These are phyloP conservation scores for Eupithecia dodoneata DNA, from an alignment of 2,888 invertebrate species.

Conservation along the genomic window DNA sequence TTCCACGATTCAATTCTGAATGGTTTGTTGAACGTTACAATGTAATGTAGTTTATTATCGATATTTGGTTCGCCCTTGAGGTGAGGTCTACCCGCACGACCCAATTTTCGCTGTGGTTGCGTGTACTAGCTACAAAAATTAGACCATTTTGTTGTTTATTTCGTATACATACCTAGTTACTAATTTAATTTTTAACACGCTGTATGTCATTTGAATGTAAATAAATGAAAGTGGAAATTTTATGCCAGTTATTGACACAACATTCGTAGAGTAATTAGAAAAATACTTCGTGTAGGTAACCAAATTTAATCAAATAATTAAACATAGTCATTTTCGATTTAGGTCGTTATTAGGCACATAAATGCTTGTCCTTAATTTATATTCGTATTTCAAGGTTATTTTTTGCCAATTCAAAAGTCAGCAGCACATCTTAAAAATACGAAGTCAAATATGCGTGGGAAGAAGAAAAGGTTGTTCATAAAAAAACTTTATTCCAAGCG, in stretches of 20 bases:
- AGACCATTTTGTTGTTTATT: slow-evolving; percentile 24
- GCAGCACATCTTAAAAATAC: background rate
- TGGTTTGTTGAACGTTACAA: slow-evolving; percentile 18
- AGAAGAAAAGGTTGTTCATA: slow-evolving; percentile 20
- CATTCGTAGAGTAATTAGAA: background rate
- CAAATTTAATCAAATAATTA: background rate
- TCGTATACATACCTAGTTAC: slow-evolving; percentile 9
- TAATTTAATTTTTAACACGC: slow-evolving; percentile 17
- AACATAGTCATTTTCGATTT: background rate
- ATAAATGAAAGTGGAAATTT: slow-evolving; percentile 10
- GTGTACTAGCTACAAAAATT: slow-evolving; percentile 24
- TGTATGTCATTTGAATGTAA: background rate
- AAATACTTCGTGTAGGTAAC: background rate
- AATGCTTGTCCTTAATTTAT: background rate
- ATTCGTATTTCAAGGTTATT: background rate
- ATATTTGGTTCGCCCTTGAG: slow-evolving; percentile 26
- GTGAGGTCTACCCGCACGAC: slow-evolving; percentile 22
- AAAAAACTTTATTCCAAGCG: slow-evolving; percentile 21
- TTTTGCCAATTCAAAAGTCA: background rate
- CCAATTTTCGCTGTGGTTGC: slow-evolving; percentile 26
- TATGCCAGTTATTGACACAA: background rate
- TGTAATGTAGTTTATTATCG: slow-evolving; percentile 9
- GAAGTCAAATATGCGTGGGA: slow-evolving; percentile 12
- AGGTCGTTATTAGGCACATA: background rate
- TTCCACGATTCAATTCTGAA: slow-evolving; percentile 22